These are phyloP conservation scores for Electrona antarctica DNA, from an alignment of 2,113 vertebrate genomes.

Conservation along the genomic window DNA sequence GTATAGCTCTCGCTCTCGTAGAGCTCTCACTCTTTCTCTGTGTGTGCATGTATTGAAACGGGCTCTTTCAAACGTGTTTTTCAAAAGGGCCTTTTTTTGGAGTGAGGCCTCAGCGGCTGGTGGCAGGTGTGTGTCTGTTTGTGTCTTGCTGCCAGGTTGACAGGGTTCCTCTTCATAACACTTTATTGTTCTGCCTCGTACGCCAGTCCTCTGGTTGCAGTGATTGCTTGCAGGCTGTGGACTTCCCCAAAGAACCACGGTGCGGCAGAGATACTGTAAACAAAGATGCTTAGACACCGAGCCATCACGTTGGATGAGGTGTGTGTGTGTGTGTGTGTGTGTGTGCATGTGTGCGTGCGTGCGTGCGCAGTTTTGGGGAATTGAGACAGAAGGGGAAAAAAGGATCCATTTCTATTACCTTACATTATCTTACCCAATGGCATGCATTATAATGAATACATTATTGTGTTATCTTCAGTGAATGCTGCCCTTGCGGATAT, in stretches of 20 bases:
- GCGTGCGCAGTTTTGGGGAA: constrained; percentile 34
- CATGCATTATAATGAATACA: constrained; percentile 55
- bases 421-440: constrained; percentile 60
- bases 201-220: constrained; percentile 26
- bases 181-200: constrained; percentile 48
- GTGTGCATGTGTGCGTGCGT: constrained; percentile 9
- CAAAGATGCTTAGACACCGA: constrained; percentile 22
- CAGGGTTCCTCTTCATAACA: constrained; percentile 41
- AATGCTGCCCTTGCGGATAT: constrained; percentile 37
- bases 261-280: constrained; percentile 31
- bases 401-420: constrained; percentile 44
- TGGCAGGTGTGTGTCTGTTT: too few relatives aligned
- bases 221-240: constrained; percentile 8
- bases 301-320: neutral
- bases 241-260: constrained; percentile 26
- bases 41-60: too few relatives aligned
- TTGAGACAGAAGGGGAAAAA: constrained; percentile 39
- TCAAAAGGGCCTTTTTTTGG: too few relatives aligned
- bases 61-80: too few relatives aligned
- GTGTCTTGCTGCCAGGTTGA: constrained; percentile 46
- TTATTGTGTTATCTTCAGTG: constrained; percentile 58
- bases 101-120: too few relatives aligned
- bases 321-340: constrained; percentile 6
- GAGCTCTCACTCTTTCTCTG: too few relatives aligned
- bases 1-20: too few relatives aligned